A percentile compares a stretch with the other conserved stretches of the same genome.
Evolutionary conservation across 2,797 vertebrate species (phyloP).

Genomic region (Anguilla anguilla): DNA sequence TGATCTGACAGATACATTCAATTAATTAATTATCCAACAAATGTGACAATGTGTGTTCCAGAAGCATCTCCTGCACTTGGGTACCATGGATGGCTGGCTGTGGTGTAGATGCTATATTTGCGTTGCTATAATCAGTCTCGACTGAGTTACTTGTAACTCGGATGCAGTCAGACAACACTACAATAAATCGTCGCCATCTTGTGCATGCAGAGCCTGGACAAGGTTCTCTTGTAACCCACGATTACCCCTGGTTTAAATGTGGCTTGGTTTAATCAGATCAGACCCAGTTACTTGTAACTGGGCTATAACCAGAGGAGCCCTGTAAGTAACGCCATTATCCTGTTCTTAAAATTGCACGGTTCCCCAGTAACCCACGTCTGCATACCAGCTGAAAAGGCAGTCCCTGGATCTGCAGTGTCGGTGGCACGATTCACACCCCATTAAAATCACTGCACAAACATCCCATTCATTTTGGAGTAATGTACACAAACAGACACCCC

Average conservation of each 20-base stretch:
- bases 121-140: background rate
- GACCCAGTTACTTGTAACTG: background rate
- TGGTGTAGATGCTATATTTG: background rate
- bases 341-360: background rate
- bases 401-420: background rate
- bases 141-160: background rate
- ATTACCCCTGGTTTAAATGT: background rate
- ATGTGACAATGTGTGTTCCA: background rate
- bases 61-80: background rate
- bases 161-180: background rate
- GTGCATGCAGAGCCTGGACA: background rate
- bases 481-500: slow-evolving; percentile 79
- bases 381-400: background rate
- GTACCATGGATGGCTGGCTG: background rate
- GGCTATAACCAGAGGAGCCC: background rate
- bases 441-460: slow-evolving; percentile 52
- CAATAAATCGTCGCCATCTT: background rate
- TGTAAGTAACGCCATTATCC: background rate
- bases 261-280: background rate
- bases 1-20: background rate
- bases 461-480: slow-evolving; percentile 73
- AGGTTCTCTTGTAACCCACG: background rate
- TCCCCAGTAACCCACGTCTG: background rate
- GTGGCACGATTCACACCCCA: background rate
- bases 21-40: background rate